Evolutionary conservation across 2,113 vertebrate genomes (phyloP), one percentile per base, ranked within the genome.

Genomic region (Centrocercus urophasianus): DNA sequence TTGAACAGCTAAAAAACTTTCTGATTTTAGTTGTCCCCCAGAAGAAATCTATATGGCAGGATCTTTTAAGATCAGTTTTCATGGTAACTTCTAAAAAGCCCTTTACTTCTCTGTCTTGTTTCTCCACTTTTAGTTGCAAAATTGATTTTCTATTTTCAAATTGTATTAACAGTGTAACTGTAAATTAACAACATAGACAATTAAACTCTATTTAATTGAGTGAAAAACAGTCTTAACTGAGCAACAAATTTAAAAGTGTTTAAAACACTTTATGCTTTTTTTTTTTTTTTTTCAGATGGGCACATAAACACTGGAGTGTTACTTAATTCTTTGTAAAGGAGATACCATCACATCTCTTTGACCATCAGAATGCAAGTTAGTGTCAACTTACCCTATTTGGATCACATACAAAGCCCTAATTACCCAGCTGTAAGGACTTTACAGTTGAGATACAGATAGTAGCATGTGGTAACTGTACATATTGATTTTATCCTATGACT

Each of bases 271-370:
- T 81, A 87, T 83, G 48, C 21, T 27, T 10, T 20, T 93, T 86
- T 72, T 52, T 74, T 13, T 40, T 92, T 86, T 74, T 9, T 20
- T 93, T 88, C 69, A 66, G 36, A 52, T 48, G 36, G 54, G 15
- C 27, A 52, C 8, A 66, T 74, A 96, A 95, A 95, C 86, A 81
- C 5, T 24, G 9, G 30, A 65, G 77, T 75, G 86, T 92, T 89
- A 85, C 43, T 93, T 87, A 89, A 82, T 74, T 93, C 86, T 94
- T 21, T 79, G 71, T 47, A 42, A 76, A 90, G 61, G 50, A 80
- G 90, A 93, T 85, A 96, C 8, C 15, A 94, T 87, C 72, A 38
- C 42, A 88, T 95, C 86, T 86, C 90, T 96, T 92, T 95, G 94
- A 94, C 87, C 83, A 94, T 56, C n/a, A 63, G 69, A 95, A 95